Evolutionary conservation across 2,888 invertebrate species (phyloP), one percentile per base, ranked within the genome.

Genomic region (Chrysolina haemoptera): DNA sequence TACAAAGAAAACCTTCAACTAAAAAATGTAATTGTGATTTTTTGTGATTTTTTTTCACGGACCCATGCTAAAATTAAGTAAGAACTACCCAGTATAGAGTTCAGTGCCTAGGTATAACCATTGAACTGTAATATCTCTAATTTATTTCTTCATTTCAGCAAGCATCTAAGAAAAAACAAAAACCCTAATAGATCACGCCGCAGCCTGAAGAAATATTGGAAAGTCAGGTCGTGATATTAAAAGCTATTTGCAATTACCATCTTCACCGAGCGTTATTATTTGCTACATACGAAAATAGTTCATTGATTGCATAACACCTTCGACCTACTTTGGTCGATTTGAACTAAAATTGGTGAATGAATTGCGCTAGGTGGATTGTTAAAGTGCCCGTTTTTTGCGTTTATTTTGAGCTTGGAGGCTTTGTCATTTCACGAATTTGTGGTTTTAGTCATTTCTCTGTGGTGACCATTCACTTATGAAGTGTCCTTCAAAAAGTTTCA

Each of bases 141-240:
- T 53, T 53, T 5, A 53, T 53, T 53, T 53, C 53, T 18, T 53
- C 10, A 53, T 18, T 53, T 9, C 53, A 53, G 11, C 12, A 20
- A 6, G 4, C 18, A 43, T 14, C 18, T 1, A 10, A 50, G 59
- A 59, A 27, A 27, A 35, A 59, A 59, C 22, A 50, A 50, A 50
- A 43, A 43, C 11, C 53, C 14, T n/a, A 59, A 59, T 59, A 59
- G 59, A 59, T 59, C 59, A 59, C 59, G 59, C 59, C 59, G n/a
- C 59, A 59, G 59, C 59, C 59, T 59, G 35, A 59, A 27, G 59
- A 59, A 59, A 59, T 35, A 59, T 27, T 59, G 59, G 59, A 59
- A 59, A 59, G 59, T 27, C n/a, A 1, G 14, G n/a, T 59, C 59
- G 59, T 59, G 59, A 59, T 59, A 59, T n/a, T n/a, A 14, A 10